Evolutionary conservation across 2,797 vertebrate species (phyloP), one percentile per base, ranked within the genome.

Genomic region (Alca torda): DNA sequence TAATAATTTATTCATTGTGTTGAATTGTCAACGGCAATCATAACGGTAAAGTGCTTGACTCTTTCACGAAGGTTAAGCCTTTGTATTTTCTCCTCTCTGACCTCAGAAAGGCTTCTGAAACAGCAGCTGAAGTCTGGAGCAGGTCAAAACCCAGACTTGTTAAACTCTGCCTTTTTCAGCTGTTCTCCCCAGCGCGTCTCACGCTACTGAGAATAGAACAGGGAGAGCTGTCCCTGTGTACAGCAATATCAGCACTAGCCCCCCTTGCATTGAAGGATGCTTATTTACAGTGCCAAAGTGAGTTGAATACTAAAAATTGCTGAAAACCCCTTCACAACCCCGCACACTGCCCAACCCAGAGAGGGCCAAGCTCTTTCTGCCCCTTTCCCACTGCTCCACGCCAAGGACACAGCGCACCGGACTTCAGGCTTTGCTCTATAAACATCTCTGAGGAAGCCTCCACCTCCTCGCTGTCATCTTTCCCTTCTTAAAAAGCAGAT

Each of bases 1-100:
- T 73, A 92, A 92, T 92, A 82, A 94, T 87, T 84, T 91, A 96
- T 96, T 94, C 76, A 95, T 87, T 2, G 0, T n/a, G 37, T 80
- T 89, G 82, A 90, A 88, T 20, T 92, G 82, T 37, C 89, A 59
- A 5, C 2, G 33, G 45, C 56, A 76, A 79, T 46, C 77, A 2
- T 51, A 89, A 94, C 0, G 2, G 35, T 26, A 10, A 95, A 95
- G 54, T n/a, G 81, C 50, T 77, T 68, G 57, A 89, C 73, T 53
- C 50, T 56, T 77, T 53, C 50, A 75, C 1, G 0, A 84, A 91
- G 69, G 79, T 89, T 78, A 93, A 92, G 24, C 8, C 35, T 79
- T 85, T 23, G 2, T 53, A 64, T 54, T 81, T 85, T 61, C 73
- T 61, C 30, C 39, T 26, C 57, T 60, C 77, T 69, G 83, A 67